Percentiles rank a stretch among this genome's conserved stretches.
Evolutionary conservation across 2,888 invertebrate genomes (phyloP).

Genomic region (Torymus texanus): DNA sequence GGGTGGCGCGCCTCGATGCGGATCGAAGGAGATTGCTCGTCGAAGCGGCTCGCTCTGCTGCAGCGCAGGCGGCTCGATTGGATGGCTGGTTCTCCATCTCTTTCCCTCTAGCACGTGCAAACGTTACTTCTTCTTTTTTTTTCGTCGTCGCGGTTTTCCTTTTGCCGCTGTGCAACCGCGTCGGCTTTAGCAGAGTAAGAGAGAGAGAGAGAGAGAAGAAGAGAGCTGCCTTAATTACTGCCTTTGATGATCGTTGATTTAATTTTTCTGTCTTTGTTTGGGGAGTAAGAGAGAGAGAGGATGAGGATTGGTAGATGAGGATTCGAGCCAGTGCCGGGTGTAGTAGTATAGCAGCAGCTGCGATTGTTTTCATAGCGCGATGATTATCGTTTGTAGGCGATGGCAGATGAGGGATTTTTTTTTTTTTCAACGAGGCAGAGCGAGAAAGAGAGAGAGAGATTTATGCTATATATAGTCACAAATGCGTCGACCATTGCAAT

Average conservation of each 20-base stretch:
- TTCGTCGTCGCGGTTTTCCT: background rate
- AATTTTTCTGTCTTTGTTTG: slow-evolving; percentile 33
- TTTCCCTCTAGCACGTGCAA: background rate
- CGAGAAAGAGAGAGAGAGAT: too few species aligned
- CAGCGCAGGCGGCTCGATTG: slow-evolving; percentile 35
- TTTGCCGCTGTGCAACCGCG: background rate
- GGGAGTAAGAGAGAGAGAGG: too few species aligned
- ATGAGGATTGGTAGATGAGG: too few species aligned
- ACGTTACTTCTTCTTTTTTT: background rate
- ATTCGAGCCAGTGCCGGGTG: too few species aligned
- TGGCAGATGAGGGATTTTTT: too few species aligned
- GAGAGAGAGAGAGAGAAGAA: slow-evolving; percentile 10
- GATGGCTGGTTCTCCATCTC: slow-evolving; percentile 28
- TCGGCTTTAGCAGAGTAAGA: background rate
- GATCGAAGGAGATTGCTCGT: slow-evolving; percentile 47
- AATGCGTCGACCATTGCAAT: too few species aligned
- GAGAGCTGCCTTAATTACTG: slow-evolving; percentile 32
- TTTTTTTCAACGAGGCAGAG: too few species aligned
- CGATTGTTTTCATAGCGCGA: too few species aligned
- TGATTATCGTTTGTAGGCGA: too few species aligned
- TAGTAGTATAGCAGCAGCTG: too few species aligned
- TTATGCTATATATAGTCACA: too few species aligned
- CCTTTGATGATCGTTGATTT: slow-evolving; percentile 38
- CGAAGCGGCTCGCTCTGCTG: slow-evolving; percentile 27
- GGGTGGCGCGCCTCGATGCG: slow-evolving; percentile 17